These are phyloP conservation scores for Drosophila incognita DNA, from an alignment of 2,888 invertebrate genomes.

Conservation along the genomic window DNA sequence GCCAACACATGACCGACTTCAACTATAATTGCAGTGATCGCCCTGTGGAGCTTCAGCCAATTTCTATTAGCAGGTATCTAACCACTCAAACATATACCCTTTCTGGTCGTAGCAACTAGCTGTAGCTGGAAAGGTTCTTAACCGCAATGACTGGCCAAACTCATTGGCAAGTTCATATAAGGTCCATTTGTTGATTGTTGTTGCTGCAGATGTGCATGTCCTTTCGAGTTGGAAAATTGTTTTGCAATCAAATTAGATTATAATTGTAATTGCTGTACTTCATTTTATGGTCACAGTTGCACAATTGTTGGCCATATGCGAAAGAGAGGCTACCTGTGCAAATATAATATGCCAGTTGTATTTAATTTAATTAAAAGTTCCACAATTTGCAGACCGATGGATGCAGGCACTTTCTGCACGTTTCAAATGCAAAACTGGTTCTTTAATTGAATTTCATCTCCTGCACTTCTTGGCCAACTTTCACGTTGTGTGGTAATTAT, in stretches of 20 bases:
- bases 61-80: constrained; percentile 62
- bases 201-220: constrained; percentile 43
- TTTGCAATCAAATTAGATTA: constrained; percentile 75
- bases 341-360: constrained; percentile 10
- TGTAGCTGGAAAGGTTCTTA: constrained; percentile 23
- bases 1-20: constrained; percentile 51
- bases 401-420: constrained; percentile 18
- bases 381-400: constrained; percentile 18
- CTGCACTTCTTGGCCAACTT: neutral
- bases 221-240: constrained; percentile 69
- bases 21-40: constrained; percentile 49
- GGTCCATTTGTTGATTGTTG: neutral
- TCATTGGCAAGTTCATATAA: constrained; percentile 51
- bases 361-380: constrained; percentile 42
- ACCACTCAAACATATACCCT: neutral
- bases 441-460: constrained; percentile 28
- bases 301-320: constrained; percentile 4
- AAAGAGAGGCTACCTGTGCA: constrained; percentile 18
- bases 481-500: neutral
- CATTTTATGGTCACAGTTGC: constrained; percentile 36
- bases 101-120: neutral
- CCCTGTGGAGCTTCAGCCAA: constrained; percentile 64
- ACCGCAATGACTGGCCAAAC: constrained; percentile 62
- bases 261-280: constrained; percentile 67
- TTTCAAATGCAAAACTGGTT: constrained; percentile 18